Conservation (phyloP, 2,797 vertebrate genomes). For the Borostomias antarcticus region DNA sequence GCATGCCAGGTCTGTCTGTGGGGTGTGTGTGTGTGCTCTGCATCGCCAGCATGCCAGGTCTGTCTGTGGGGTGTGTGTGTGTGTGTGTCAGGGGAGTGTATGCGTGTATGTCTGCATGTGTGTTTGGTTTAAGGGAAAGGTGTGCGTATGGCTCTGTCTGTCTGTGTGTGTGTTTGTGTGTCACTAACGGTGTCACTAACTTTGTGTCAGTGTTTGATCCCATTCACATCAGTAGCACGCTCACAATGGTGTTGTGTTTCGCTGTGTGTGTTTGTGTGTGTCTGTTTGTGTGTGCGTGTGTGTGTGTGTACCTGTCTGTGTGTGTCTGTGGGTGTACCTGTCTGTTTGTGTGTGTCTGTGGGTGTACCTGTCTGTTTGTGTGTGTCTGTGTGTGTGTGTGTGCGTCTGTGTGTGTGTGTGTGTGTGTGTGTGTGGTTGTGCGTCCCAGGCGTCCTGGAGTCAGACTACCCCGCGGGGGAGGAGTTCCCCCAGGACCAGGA, state of each 20-base stretch:
- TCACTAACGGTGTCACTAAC: neutral
- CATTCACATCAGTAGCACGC: no score
- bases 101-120: conserved; percentile 72
- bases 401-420: conserved; percentile 39
- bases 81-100: conserved; percentile 56
- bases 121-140: no score
- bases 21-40: conserved; percentile 52
- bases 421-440: neutral
- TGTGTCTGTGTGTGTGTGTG: conserved; percentile 70
- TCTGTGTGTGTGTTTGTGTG: neutral
- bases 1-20: conserved; percentile 87
- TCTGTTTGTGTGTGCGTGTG: neutral
- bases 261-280: neutral
- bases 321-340: no score
- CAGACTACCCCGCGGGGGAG: conserved; percentile 89
- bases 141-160: conserved; percentile 56
- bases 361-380: conserved; percentile 72
- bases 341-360: conserved; percentile 72
- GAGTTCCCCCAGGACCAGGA: conserved; percentile 86
- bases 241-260: no score
- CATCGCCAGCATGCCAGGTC: conserved; percentile 94
- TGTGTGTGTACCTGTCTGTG: no score
- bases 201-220: no score
- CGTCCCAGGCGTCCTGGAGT: conserved; percentile 87
- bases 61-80: conserved; percentile 66